Evolutionary conservation across 92 coral and sea anemone species (phyloP).

Genomic region (Palythoa grandiflora): DNA sequence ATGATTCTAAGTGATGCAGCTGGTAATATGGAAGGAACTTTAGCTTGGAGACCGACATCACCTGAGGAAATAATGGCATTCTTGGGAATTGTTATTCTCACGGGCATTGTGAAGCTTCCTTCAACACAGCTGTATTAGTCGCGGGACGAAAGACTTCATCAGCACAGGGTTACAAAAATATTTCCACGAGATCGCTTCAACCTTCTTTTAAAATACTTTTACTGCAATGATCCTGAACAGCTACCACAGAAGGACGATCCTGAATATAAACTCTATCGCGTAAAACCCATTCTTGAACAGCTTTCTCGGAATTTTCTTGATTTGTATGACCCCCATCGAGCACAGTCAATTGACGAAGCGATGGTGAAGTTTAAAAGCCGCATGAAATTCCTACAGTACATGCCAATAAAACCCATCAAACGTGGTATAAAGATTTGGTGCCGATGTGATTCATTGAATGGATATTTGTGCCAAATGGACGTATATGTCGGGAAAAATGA

Average conservation of each 20-base stretch:
- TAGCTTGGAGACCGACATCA: background rate
- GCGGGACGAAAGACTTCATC: constrained; percentile 9
- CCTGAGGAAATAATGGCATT: constrained; percentile 16
- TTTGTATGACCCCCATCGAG: background rate
- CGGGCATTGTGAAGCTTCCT: constrained; percentile 10
- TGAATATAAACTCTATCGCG: constrained; percentile 10
- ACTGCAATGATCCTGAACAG: constrained; percentile 23
- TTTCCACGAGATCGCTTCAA: constrained; percentile 23
- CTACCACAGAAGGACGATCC: constrained; percentile 25
- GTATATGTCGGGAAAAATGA: constrained; percentile 28
- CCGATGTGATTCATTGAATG: constrained; percentile 40
- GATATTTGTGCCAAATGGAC: constrained; percentile 42
- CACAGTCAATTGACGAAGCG: constrained; percentile 23
- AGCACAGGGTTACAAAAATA: constrained; percentile 13
- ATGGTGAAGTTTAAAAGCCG: constrained; percentile 27
- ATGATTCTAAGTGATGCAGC: constrained; percentile 23
- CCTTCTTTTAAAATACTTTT: constrained; percentile 16
- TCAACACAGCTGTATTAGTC: background rate
- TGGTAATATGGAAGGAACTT: background rate
- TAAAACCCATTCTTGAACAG: constrained; percentile 17
- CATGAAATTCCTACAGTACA: constrained; percentile 32
- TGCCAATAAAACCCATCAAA: constrained; percentile 29
- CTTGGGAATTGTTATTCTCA: constrained; percentile 35
- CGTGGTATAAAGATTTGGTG: constrained; percentile 48
- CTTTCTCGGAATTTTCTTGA: background rate